A percentile compares a stretch with the other conserved stretches of the same genome.
These are phyloP conservation scores for Acanthacorydalis orientalis DNA, from an alignment of 2,888 invertebrate genomes.

Conservation along the genomic window DNA sequence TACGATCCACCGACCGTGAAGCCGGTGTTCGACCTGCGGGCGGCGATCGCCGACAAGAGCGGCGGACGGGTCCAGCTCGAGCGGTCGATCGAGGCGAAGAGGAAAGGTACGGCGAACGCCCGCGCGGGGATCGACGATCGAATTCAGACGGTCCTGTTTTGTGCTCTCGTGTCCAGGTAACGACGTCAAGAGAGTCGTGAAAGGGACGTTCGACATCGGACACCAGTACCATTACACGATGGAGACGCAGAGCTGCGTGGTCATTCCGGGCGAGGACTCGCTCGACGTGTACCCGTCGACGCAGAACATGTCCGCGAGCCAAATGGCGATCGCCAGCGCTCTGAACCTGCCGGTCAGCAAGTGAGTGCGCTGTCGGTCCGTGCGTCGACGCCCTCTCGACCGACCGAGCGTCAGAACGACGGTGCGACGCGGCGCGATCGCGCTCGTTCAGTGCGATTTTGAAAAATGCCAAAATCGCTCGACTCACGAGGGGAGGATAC, in stretches of 20 bases:
- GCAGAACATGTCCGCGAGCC: slow-evolving; percentile 45
- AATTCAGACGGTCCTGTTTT: background rate
- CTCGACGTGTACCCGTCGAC: slow-evolving; percentile 43
- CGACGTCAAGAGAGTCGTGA: slow-evolving; percentile 31
- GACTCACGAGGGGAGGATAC: too few species aligned
- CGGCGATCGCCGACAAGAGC: slow-evolving; percentile 30
- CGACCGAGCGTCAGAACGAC: too few species aligned
- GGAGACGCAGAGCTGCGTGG: slow-evolving; percentile 53
- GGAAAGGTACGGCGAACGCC: slow-evolving; percentile 14
- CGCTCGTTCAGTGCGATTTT: too few species aligned
- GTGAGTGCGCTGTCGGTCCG: slow-evolving; percentile 22
- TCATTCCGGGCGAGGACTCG: slow-evolving; percentile 47
- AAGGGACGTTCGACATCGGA: slow-evolving; percentile 36
- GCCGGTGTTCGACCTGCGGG: slow-evolving; percentile 25
- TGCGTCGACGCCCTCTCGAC: too few species aligned
- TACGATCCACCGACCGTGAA: slow-evolving; percentile 1
- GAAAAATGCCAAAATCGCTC: too few species aligned
- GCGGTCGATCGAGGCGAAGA: slow-evolving; percentile 20
- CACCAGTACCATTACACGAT: slow-evolving; percentile 63
- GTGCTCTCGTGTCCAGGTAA: too few species aligned
- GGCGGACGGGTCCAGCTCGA: slow-evolving; percentile 26
- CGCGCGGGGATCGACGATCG: background rate
- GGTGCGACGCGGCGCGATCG: too few species aligned
- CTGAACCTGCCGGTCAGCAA: slow-evolving; percentile 38
- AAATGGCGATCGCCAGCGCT: slow-evolving; percentile 32